Percentiles rank a stretch among this genome's conserved stretches.
Evolutionary conservation across 2,888 invertebrate species (phyloP).

Genomic region (Clitarchus hookeri): DNA sequence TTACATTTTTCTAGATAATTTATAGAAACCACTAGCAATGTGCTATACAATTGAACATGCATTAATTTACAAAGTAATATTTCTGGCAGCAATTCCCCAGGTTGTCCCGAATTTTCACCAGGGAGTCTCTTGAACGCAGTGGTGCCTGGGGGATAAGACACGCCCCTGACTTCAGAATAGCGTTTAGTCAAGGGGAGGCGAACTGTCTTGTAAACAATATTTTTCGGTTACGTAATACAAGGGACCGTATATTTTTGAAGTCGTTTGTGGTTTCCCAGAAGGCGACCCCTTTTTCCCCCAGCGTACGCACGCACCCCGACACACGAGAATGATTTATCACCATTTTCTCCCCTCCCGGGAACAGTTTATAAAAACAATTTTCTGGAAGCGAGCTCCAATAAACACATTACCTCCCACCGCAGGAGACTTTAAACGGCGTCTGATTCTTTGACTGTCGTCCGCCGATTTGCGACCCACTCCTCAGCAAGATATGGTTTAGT

Average conservation of each 20-base stretch:
- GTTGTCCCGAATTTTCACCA: no score
- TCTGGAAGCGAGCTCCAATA: background rate
- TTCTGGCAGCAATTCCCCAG: no score
- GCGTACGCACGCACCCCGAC: background rate
- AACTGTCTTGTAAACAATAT: constrained; percentile 18
- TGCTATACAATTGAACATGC: no score
- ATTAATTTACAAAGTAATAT: no score
- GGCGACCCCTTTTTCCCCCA: background rate
- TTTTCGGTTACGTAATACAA: constrained; percentile 24
- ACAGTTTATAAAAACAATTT: background rate
- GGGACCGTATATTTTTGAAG: constrained; percentile 18
- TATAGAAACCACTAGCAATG: no score
- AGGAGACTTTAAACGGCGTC: background rate
- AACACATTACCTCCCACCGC: constrained; percentile 6
- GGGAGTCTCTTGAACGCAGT: no score
- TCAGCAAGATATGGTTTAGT: no score
- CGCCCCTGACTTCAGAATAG: background rate
- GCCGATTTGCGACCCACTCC: background rate
- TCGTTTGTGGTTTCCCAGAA: constrained; percentile 14
- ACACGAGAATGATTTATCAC: constrained; percentile 14
- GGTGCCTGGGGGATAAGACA: background rate
- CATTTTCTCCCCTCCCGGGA: background rate
- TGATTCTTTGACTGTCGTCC: background rate
- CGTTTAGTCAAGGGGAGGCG: background rate
- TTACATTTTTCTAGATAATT: no score